phyloP scores from a whole-genome alignment of 1,140 invertebrate species.

The Zaprionus ornatus region DNA sequence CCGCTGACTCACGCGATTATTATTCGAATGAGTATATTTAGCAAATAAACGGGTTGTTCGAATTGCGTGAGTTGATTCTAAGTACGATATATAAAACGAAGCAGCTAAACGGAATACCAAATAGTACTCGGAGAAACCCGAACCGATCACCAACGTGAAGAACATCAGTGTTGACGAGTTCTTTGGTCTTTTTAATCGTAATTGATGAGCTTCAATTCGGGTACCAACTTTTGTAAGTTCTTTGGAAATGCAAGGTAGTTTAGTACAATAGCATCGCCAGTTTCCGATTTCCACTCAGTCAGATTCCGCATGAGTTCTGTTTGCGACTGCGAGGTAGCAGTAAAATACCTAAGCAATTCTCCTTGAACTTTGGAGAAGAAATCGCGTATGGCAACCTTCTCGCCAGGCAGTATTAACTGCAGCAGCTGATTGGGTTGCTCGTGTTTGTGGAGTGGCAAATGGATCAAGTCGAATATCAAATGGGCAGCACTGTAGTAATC shows the following conservation, averaged over 20 bases:
- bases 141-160: not conserved
- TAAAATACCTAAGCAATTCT: conserved; percentile 44
- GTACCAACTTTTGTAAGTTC: conserved; percentile 35
- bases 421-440: conserved; percentile 33
- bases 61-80: not conserved
- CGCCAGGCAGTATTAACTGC: conserved; percentile 42
- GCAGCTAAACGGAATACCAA: not conserved
- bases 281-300: conserved; percentile 36
- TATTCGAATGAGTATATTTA: not conserved
- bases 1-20: not conserved
- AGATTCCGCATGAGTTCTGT: conserved; percentile 44
- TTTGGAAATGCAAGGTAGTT: conserved; percentile 51
- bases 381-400: conserved; percentile 51
- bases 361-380: conserved; percentile 40
- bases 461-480: conserved; percentile 55
- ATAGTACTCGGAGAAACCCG: not conserved
- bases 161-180: not conserved
- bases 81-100: not conserved
- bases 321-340: conserved; percentile 15
- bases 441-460: conserved; percentile 27
- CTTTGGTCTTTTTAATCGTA: conserved; percentile 16
- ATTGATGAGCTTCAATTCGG: conserved; percentile 58
- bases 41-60: conserved; percentile 1
- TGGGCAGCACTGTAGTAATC: conserved; percentile 61
- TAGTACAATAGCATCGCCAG: conserved; percentile 31